Conservation (phyloP, 2,888 invertebrate species). For the Ethmia dodecea region DNA sequence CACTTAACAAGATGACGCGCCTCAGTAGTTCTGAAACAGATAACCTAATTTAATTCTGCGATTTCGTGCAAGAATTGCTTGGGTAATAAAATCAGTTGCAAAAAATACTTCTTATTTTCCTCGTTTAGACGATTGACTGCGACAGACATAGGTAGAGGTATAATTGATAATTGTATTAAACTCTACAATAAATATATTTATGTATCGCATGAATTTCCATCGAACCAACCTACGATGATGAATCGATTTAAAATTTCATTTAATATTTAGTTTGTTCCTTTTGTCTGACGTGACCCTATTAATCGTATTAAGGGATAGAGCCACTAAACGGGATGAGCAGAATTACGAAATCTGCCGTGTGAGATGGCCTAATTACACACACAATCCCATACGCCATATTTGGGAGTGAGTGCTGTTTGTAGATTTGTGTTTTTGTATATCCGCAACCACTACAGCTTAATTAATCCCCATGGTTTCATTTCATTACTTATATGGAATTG, state of each 20-base stretch:
- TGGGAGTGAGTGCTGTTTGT: conserved; percentile 21
- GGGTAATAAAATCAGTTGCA: conserved; percentile 43
- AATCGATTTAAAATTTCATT: conserved; percentile 39
- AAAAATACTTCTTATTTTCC: conserved; percentile 39
- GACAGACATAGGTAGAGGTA: too few relatives aligned
- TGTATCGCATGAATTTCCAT: too few relatives aligned
- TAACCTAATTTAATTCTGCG: conserved; percentile 60
- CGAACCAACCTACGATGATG: conserved; percentile 26
- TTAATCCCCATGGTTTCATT: too few relatives aligned
- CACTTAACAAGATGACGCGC: conserved; percentile 92
- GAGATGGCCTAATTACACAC: conserved; percentile 56
- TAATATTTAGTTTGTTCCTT: too few relatives aligned
- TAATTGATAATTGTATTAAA: too few relatives aligned
- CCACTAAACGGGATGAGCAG: conserved; percentile 46
- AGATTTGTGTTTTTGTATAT: conserved; percentile 18
- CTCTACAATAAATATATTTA: too few relatives aligned
- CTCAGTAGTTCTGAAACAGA: conserved; percentile 88
- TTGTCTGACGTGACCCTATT: conserved; percentile 48
- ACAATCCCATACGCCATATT: conserved; percentile 29
- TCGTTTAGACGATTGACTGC: too few relatives aligned
- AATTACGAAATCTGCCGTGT: conserved; percentile 57
- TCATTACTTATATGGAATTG: too few relatives aligned
- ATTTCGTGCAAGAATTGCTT: conserved; percentile 46
- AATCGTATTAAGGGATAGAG: conserved; percentile 56
- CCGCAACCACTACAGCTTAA: conserved; percentile 26